Conservation (phyloP, 2,113 vertebrate genomes). For the Microtus oregoni region DNA sequence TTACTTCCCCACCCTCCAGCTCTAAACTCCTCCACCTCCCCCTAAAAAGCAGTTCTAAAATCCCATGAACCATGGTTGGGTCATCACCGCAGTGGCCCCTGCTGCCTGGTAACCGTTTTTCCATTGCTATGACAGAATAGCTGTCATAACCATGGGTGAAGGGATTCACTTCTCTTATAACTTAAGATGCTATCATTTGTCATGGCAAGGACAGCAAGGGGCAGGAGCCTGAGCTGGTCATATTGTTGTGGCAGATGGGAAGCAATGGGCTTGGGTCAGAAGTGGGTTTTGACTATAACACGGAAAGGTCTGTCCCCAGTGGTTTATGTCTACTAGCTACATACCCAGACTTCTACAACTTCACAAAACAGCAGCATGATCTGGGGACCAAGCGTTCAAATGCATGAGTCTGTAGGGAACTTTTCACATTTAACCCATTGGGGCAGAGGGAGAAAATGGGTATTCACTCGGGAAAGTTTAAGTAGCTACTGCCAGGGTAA, state of each 20-base stretch:
- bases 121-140: not conserved
- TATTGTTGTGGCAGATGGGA: not conserved
- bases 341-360: not conserved
- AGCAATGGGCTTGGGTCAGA: too few relatives aligned
- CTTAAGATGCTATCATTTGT: not conserved
- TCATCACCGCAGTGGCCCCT: too few relatives aligned
- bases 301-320: too few relatives aligned
- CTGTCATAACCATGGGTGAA: not conserved
- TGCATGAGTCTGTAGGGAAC: too few relatives aligned
- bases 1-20: not conserved
- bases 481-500: not conserved
- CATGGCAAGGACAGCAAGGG: not conserved
- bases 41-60: not conserved
- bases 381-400: not conserved
- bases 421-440: not conserved
- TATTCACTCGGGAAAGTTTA: not conserved
- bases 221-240: not conserved
- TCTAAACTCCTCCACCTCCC: not conserved
- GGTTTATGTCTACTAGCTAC: not conserved
- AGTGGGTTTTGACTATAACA: not conserved
- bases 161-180: not conserved
- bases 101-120: not conserved
- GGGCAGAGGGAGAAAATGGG: not conserved
- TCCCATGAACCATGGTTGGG: too few relatives aligned
- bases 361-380: not conserved